Conservation (phyloP, 2,888 invertebrate species). For the Dicycla oo region DNA sequence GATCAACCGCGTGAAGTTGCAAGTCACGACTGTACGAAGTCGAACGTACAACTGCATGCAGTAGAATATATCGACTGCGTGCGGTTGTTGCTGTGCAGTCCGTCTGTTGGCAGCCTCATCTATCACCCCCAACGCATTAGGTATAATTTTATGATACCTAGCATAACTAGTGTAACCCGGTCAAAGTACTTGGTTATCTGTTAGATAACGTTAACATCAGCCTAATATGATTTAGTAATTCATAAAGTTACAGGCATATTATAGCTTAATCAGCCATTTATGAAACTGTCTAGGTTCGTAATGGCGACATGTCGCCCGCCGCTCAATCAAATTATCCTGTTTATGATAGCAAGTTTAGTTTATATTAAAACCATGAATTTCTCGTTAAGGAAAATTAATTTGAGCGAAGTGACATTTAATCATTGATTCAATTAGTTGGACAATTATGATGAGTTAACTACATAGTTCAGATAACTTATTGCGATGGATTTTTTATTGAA, state of each 20-base stretch:
- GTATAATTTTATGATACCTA: constrained; percentile 19
- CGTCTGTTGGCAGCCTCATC: too few relatives aligned
- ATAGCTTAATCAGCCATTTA: background rate
- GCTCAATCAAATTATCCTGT: constrained; percentile 12
- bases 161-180: constrained; percentile 31
- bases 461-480: background rate
- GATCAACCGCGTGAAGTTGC: too few relatives aligned
- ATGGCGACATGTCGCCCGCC: background rate
- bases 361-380: constrained; percentile 3
- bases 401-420: constrained; percentile 6
- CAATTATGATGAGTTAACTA: background rate
- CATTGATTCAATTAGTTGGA: constrained; percentile 7
- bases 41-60: too few relatives aligned
- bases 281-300: background rate
- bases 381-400: constrained; percentile 9
- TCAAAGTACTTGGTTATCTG: constrained; percentile 41
- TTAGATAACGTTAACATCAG: constrained; percentile 29
- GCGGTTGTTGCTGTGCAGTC: too few relatives aligned
- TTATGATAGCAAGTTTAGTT: background rate
- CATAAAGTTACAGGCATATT: background rate
- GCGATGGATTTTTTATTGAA: background rate
- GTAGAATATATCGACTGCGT: too few relatives aligned
- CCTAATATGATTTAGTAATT: constrained; percentile 26
- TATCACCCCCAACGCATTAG: constrained; percentile 35
- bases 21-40: too few relatives aligned